These are phyloP conservation scores for Girardinus metallicus DNA, from an alignment of 2,797 vertebrate genomes.

Conservation along the genomic window DNA sequence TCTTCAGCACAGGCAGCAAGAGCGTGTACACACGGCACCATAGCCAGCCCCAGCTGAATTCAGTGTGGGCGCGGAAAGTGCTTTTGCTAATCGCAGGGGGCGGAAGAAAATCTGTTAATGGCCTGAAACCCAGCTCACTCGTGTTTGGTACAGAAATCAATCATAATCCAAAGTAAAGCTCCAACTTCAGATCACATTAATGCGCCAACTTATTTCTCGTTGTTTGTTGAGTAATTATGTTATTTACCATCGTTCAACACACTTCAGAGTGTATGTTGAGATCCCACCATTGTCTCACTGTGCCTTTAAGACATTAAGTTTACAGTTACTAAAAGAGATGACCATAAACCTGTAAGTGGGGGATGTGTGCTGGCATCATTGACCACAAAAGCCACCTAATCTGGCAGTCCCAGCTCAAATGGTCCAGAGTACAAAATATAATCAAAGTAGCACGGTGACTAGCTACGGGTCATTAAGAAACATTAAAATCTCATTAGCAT, in stretches of 20 bases:
- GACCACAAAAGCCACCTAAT: conserved; percentile 42
- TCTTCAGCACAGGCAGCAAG: conserved; percentile 56
- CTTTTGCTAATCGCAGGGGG: conserved; percentile 54
- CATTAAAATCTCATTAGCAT: conserved; percentile 73
- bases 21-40: conserved; percentile 53
- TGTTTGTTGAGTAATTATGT: conserved; percentile 34
- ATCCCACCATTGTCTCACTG: conserved; percentile 18
- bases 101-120: conserved; percentile 44
- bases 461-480: conserved; percentile 60
- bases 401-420: conserved; percentile 51
- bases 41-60: conserved; percentile 47
- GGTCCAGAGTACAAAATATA: conserved; percentile 48
- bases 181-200: conserved; percentile 47
- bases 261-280: conserved; percentile 30
- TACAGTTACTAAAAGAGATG: conserved; percentile 25
- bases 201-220: conserved; percentile 48
- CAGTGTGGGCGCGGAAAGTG: conserved; percentile 48
- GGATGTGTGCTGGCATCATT: conserved; percentile 43
- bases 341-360: conserved; percentile 25
- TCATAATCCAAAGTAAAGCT: conserved; percentile 51
- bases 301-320: conserved; percentile 25
- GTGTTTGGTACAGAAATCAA: conserved; percentile 55
- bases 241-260: conserved; percentile 35
- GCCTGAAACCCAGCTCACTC: conserved; percentile 45
- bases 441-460: conserved; percentile 42